A percentile compares a stretch with the other conserved stretches of the same genome.
phyloP scores from a whole-genome alignment of 2,888 invertebrate species.

The Anoplius nigerrimus region DNA sequence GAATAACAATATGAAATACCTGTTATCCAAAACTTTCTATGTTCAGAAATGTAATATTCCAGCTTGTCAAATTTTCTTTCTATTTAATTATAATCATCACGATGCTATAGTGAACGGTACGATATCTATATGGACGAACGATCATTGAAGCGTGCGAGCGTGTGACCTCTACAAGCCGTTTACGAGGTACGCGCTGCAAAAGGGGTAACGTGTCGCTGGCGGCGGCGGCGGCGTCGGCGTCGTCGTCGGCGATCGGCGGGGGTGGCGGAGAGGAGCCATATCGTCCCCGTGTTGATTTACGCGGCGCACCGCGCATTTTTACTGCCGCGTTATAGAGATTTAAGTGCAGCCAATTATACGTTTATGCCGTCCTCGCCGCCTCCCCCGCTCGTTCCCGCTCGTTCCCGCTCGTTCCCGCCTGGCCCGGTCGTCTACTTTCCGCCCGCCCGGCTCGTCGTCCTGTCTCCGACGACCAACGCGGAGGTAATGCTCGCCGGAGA shows the following conservation, averaged over 20 bases:
- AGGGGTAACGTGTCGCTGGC: slow-evolving; percentile 16
- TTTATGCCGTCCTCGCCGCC: slow-evolving; percentile 61
- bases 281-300: slow-evolving; percentile 72
- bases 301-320: slow-evolving; percentile 70
- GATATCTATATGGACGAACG: too few relatives aligned
- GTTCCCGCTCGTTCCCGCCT: slow-evolving; percentile 5
- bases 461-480: neutral
- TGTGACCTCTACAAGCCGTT: slow-evolving; percentile 42
- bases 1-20: too few relatives aligned
- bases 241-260: slow-evolving; percentile 22
- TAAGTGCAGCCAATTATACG: slow-evolving; percentile 74
- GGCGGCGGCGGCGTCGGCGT: slow-evolving; percentile 24
- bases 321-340: slow-evolving; percentile 72
- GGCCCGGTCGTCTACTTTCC: slow-evolving; percentile 17
- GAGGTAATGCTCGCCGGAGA: neutral
- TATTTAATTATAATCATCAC: too few relatives aligned
- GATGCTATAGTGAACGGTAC: too few relatives aligned
- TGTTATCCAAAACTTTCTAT: too few relatives aligned
- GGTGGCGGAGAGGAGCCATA: slow-evolving; percentile 55
- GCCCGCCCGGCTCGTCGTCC: slow-evolving; percentile 12
- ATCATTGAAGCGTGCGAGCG: slow-evolving; percentile 25
- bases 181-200: slow-evolving; percentile 40
- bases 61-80: too few relatives aligned
- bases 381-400: slow-evolving; percentile 16
- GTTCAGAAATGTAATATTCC: too few relatives aligned